phyloP scores from a whole-genome alignment of 2,113 vertebrate genomes.

The Anthoscopus minutus region DNA sequence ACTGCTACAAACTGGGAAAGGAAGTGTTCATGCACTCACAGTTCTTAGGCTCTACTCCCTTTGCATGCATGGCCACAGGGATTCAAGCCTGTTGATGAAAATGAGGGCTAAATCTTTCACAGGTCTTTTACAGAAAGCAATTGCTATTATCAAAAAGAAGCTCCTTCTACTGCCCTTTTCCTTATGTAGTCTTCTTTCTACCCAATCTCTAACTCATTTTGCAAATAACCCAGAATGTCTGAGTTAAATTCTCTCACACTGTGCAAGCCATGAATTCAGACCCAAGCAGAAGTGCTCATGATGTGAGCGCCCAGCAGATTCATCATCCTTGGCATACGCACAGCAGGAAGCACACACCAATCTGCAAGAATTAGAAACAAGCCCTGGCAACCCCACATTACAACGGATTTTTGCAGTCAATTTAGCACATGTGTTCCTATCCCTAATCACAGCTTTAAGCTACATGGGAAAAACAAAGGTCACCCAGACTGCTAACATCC shows the following conservation, averaged over 20 bases:
- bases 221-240: not conserved
- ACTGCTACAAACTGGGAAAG: not conserved
- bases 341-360: not conserved
- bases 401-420: not conserved
- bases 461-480: not conserved
- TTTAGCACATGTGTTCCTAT: slow-evolving; percentile 1
- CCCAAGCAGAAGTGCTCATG: not conserved
- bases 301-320: not conserved
- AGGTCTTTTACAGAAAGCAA: not conserved
- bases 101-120: not conserved
- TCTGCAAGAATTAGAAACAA: not conserved
- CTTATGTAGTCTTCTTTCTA: not conserved
- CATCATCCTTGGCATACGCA: not conserved
- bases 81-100: not conserved
- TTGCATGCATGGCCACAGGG: not conserved
- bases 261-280: not conserved
- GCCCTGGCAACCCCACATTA: not conserved
- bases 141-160: not conserved
- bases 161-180: not conserved
- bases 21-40: not conserved
- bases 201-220: not conserved
- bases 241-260: not conserved
- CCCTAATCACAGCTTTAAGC: slow-evolving; percentile 36
- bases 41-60: not conserved
- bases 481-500: not conserved